A percentile compares a stretch with the other conserved stretches of the same genome.
Conservation (phyloP, 2,113 vertebrate species). For the Apeltes quadracus region DNA sequence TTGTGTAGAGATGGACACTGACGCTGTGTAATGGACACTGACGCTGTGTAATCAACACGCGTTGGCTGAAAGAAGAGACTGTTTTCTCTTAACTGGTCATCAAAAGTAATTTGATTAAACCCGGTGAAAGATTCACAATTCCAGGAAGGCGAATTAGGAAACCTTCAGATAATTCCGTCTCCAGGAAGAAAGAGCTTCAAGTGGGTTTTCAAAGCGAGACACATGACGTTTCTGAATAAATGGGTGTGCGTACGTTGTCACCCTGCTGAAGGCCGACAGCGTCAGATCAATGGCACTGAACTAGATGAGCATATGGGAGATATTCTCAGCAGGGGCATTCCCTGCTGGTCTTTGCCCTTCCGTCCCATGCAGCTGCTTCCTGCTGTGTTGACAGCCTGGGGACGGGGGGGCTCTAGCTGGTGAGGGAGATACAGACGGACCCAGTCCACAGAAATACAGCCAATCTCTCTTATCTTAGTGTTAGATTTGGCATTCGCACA, state of each 20-base stretch:
- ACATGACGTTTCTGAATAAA: neutral
- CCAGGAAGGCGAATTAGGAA: neutral
- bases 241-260: neutral
- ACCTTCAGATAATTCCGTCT: neutral
- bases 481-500: conserved; percentile 40
- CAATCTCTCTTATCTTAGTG: conserved; percentile 38
- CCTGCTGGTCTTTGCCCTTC: conserved; percentile 3
- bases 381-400: conserved; percentile 31
- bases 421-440: conserved; percentile 40
- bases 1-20: no score
- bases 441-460: conserved; percentile 5
- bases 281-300: neutral
- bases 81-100: neutral
- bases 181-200: neutral
- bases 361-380: conserved; percentile 40
- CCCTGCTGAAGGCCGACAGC: neutral
- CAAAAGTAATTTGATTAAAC: neutral
- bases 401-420: conserved; percentile 32
- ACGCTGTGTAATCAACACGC: neutral
- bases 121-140: neutral
- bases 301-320: neutral
- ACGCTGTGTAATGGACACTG: neutral
- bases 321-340: conserved; percentile 39
- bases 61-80: neutral
- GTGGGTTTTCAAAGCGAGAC: neutral